These are phyloP conservation scores for Basileuterus tristriatus DNA, from an alignment of 2,797 vertebrate species.

Conservation along the genomic window DNA sequence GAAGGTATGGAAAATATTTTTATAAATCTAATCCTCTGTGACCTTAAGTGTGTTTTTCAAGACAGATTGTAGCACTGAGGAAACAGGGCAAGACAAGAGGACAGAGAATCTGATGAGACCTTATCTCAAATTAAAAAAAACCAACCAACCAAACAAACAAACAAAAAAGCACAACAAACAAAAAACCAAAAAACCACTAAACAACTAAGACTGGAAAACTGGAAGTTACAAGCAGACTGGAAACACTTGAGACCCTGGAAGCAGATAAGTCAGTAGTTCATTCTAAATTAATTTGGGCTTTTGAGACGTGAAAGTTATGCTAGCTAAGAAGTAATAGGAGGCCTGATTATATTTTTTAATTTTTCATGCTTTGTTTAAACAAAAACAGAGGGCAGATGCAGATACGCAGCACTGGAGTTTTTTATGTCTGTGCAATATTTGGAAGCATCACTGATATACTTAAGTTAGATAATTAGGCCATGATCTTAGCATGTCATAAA, in stretches of 20 bases:
- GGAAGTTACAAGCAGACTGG: fast-evolving
- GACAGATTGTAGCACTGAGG: neutral
- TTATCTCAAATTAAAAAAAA: neutral
- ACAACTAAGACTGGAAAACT: neutral
- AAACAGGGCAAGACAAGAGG: neutral
- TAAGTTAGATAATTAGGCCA: neutral
- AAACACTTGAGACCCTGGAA: neutral
- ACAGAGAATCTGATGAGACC: neutral
- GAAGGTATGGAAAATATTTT: neutral
- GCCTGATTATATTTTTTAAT: neutral
- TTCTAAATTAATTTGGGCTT: neutral
- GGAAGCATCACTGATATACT: neutral
- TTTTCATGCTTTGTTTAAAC: neutral
- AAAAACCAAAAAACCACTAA: neutral
- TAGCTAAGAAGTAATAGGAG: neutral
- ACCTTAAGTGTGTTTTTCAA: neutral
- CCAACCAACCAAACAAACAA: too few relatives aligned
- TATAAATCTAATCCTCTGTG: neutral
- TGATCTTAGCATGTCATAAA: neutral
- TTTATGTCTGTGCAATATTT: neutral
- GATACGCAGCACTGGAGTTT: fast-evolving
- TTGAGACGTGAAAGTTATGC: neutral
- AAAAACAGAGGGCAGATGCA: neutral
- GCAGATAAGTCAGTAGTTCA: neutral
- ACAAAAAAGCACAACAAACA: fast-evolving